Percentiles rank a stretch among this genome's conserved stretches.
Conservation (phyloP, 2,113 vertebrate species). For the Benitochromis conjunctus region DNA sequence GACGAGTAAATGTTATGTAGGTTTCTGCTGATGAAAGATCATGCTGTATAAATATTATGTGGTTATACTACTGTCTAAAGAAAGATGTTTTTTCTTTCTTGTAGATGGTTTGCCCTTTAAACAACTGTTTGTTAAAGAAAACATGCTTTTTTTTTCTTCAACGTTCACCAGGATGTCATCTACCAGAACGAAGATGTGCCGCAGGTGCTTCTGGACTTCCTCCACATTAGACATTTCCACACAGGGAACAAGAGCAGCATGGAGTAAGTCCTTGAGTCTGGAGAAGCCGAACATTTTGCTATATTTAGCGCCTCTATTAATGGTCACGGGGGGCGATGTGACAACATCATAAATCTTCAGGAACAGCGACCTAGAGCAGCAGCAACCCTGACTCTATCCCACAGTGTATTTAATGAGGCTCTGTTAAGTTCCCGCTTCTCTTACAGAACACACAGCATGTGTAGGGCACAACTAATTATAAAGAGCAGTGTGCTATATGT, state of each 20-base stretch:
- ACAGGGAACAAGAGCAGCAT: slow-evolving; percentile 71
- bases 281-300: not conserved
- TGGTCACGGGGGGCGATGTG: not conserved
- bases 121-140: not conserved
- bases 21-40: not conserved
- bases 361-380: not conserved
- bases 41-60: not conserved
- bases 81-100: not conserved
- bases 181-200: slow-evolving; percentile 77
- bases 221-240: slow-evolving; percentile 80
- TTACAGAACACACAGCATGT: not conserved
- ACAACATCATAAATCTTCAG: slow-evolving; percentile 1
- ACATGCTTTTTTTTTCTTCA: not conserved
- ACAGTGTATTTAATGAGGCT: not conserved
- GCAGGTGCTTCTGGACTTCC: slow-evolving; percentile 88
- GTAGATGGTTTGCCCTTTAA: not conserved
- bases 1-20: not conserved
- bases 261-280: slow-evolving; percentile 72
- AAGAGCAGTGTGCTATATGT: not conserved
- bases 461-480: not conserved
- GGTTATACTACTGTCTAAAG: not conserved
- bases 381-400: not conserved
- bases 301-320: slow-evolving; percentile 11
- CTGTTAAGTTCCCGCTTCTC: not conserved
- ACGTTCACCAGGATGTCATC: slow-evolving; percentile 39